phyloP scores from a whole-genome alignment of 2,113 vertebrate species.

The Pao palembangensis region DNA sequence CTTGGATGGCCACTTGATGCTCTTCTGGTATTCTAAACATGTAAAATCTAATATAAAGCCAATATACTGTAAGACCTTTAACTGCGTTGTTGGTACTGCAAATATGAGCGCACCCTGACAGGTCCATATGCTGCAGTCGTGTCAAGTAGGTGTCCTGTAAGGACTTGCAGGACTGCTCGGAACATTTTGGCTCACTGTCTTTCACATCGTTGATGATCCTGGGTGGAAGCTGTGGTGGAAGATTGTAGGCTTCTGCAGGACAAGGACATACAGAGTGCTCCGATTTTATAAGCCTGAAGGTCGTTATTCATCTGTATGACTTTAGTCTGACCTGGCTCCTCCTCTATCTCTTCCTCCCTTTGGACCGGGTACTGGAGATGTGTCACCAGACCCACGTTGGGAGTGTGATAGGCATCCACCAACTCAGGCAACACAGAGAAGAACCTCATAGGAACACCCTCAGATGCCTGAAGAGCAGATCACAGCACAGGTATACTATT shows the following conservation, averaged over 20 bases:
- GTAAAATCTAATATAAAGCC: too few relatives aligned
- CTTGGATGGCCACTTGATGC: slow-evolving; percentile 86
- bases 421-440: slow-evolving; percentile 85
- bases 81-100: neutral
- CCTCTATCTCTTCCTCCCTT: slow-evolving; percentile 84
- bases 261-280: neutral
- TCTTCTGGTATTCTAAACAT: slow-evolving; percentile 81
- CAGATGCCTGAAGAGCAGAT: slow-evolving; percentile 81
- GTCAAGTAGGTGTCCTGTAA: slow-evolving; percentile 81
- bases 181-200: slow-evolving; percentile 68
- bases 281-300: neutral
- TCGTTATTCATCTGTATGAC: neutral
- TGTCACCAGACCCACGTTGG: slow-evolving; percentile 92
- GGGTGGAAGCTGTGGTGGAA: slow-evolving; percentile 87
- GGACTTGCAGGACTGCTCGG: slow-evolving; percentile 69
- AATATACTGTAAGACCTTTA: neutral
- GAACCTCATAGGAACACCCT: slow-evolving; percentile 89
- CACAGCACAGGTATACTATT: slow-evolving; percentile 9
- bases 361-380: slow-evolving; percentile 87
- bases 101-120: slow-evolving; percentile 75
- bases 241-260: slow-evolving; percentile 71
- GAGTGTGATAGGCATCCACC: slow-evolving; percentile 92
- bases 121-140: slow-evolving; percentile 84
- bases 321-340: slow-evolving; percentile 81
- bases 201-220: slow-evolving; percentile 80